These are phyloP conservation scores for Ophion ventricosus DNA, from an alignment of 2,888 invertebrate species.

Conservation along the genomic window DNA sequence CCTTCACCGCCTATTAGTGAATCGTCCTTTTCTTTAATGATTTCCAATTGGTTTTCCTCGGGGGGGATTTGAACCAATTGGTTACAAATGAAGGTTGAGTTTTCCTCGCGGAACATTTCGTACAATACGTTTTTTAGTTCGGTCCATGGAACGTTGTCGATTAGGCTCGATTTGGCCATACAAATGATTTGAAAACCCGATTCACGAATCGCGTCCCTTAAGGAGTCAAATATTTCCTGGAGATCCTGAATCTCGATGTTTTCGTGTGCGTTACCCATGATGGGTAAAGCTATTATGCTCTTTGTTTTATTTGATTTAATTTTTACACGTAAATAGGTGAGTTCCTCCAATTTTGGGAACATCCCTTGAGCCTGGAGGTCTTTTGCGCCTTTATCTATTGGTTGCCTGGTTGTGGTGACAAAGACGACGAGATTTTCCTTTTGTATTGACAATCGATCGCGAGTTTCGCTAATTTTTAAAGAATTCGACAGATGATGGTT, in stretches of 20 bases:
- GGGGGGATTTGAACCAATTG: no score
- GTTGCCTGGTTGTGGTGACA: constrained; percentile 34
- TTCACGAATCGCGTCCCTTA: constrained; percentile 56
- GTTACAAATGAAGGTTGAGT: no score
- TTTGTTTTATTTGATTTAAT: constrained; percentile 52
- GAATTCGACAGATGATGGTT: no score
- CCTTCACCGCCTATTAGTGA: no score
- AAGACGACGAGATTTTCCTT: constrained; percentile 48
- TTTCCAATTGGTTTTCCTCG: no score
- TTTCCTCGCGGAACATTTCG: no score
- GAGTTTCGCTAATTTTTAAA: constrained; percentile 12
- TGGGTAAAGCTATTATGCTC: constrained; percentile 39
- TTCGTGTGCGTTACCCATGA: not conserved
- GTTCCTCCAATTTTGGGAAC: not conserved
- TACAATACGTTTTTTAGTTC: no score
- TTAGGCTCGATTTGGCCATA: no score
- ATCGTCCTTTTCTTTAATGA: no score
- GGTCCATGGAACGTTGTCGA: no score
- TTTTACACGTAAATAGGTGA: constrained; percentile 16
- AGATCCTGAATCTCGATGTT: constrained; percentile 16
- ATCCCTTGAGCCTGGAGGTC: not conserved
- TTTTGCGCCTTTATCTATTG: constrained; percentile 45
- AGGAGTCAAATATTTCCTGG: constrained; percentile 62
- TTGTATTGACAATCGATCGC: constrained; percentile 51
- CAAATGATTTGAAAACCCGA: constrained; percentile 51